A percentile compares a stretch with the other conserved stretches of the same genome.
These are phyloP conservation scores for Drosophila nasuta DNA, from an alignment of 1,140 invertebrate genomes.

Conservation along the genomic window DNA sequence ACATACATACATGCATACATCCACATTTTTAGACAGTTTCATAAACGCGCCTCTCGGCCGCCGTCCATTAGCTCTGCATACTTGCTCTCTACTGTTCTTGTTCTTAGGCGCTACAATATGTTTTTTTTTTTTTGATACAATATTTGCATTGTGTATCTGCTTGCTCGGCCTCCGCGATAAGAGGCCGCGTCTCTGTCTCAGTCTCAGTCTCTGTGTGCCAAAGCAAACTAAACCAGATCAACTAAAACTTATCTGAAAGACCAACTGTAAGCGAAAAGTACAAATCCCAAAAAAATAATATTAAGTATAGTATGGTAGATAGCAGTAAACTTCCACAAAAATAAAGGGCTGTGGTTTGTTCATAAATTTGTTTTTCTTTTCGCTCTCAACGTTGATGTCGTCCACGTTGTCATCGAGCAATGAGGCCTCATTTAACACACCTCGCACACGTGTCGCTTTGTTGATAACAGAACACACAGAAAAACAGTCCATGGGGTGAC, in stretches of 20 bases:
- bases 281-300: conserved; percentile 12
- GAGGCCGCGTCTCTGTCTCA: background rate
- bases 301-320: conserved; percentile 24
- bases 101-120: conserved; percentile 29
- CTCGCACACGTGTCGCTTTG: background rate
- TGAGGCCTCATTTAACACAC: conserved; percentile 16
- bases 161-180: conserved; percentile 2
- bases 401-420: conserved; percentile 3
- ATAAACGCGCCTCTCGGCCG: conserved; percentile 16
- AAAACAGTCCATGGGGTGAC: conserved; percentile 9
- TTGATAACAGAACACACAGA: background rate
- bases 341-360: conserved; percentile 15
- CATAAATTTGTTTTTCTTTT: conserved; percentile 16
- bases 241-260: conserved; percentile 20
- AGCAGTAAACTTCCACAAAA: background rate
- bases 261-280: conserved; percentile 27
- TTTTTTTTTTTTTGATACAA: conserved; percentile 36
- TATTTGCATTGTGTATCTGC: conserved; percentile 58
- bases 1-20: background rate
- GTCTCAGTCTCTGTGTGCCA: background rate
- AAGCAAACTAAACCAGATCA: conserved; percentile 7
- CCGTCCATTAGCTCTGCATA: conserved; percentile 29
- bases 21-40: conserved; percentile 34
- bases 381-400: background rate
- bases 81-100: background rate